phyloP scores from a whole-genome alignment of 92 coral and sea anemone genomes.

The Blastomussa wellsi region DNA sequence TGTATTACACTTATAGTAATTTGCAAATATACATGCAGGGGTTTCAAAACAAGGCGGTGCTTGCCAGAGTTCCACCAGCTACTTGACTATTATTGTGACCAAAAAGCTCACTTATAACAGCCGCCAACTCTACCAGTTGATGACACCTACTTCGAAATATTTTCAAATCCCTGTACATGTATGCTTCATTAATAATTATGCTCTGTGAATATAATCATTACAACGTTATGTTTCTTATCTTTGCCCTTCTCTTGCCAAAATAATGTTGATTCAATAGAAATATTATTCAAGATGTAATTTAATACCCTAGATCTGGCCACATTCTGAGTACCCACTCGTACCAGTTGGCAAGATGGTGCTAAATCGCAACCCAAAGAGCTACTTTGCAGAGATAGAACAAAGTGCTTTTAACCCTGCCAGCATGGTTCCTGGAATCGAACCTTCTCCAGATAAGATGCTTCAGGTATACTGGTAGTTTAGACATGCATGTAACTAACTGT shows the following conservation, averaged over 20 bases:
- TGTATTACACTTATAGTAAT: too few species aligned
- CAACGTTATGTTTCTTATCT: neutral
- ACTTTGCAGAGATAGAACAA: conserved; percentile 98
- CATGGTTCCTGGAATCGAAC: conserved; percentile 95
- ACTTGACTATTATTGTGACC: too few species aligned
- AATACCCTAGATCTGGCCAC: conserved; percentile 85
- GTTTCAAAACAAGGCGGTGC: too few species aligned
- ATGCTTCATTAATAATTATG: too few species aligned
- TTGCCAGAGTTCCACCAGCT: too few species aligned
- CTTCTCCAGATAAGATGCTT: conserved; percentile 98
- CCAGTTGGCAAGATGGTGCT: conserved; percentile 96
- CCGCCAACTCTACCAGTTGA: too few species aligned
- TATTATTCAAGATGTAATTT: neutral
- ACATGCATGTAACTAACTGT: neutral
- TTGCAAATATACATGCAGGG: too few species aligned
- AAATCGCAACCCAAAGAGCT: conserved; percentile 91
- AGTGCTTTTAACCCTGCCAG: conserved; percentile 95
- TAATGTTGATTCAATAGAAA: neutral
- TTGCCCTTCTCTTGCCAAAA: neutral
- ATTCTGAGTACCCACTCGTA: conserved; percentile 82
- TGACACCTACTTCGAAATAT: too few species aligned
- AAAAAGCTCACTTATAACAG: too few species aligned
- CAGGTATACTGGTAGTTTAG: conserved; percentile 58
- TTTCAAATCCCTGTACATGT: too few species aligned
- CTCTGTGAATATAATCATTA: too few species aligned